Evolutionary conservation across 1,140 invertebrate species (phyloP), one percentile per base, ranked within the genome.

Genomic region (Spodoptera litura): DNA sequence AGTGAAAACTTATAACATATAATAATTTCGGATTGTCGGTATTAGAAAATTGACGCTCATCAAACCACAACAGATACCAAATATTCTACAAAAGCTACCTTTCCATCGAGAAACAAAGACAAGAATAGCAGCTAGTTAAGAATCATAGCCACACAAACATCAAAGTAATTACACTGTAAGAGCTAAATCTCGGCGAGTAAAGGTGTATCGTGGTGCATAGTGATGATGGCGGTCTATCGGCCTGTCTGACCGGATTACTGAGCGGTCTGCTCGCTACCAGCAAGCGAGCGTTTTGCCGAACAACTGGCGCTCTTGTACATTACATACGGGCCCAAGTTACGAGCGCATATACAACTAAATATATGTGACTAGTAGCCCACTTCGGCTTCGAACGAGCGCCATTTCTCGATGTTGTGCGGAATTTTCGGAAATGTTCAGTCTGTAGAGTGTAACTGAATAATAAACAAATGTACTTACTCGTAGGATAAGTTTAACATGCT

Each of bases 231-330:
- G 12, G 35, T n/a, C 35, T 8, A 3, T 13, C n/a, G 13, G 64
- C 15, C 62, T 52, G 64, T 52, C 64, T 4, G 64, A 5, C 10
- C 49, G 25, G 44, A 68, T 52, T 52, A 68, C 44, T 44, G 2
- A n/a, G 68, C 68, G 51, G 68, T 71, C 13, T 31, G 56, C 56
- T 27, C 20, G 62, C 15, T 35, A 12, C 12, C 44, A 12, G 64
- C 38, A 68, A 20, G 68, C 68, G 68, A 51, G 68, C 68, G 68
- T 49, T 70, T 25, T 55, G 49, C 51, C 52, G 35, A 70, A 70
- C 66, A 55, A 70, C 66, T 70, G 66, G 38, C 13, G 66, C 66
- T 70, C 66, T 70, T 68, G 35, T 64, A 44, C 35, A 51, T 51
- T 68, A 52, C 25, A n/a, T n/a, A 53, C 25, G n/a, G 51, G 9